phyloP scores from a whole-genome alignment of 2,113 vertebrate species.

The Galbula dea region DNA sequence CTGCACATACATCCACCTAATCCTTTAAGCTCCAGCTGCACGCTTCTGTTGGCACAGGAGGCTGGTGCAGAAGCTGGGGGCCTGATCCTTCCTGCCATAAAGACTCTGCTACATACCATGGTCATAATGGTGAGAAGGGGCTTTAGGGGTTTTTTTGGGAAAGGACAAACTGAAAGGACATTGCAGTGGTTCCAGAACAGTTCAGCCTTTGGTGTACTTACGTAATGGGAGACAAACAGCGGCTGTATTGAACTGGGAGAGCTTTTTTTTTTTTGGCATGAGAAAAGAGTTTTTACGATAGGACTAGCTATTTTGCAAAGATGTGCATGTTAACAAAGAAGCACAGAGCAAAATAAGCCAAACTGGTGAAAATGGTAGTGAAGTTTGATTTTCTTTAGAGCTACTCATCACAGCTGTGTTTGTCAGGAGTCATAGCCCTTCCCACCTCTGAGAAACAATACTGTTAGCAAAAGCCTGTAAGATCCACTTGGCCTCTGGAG shows the following conservation, averaged over 20 bases:
- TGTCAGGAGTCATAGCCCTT: not conserved
- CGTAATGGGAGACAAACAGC: not conserved
- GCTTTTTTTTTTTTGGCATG: not conserved
- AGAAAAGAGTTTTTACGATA: not conserved
- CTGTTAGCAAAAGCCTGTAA: not conserved
- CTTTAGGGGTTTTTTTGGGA: not conserved
- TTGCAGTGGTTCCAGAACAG: not conserved
- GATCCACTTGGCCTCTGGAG: not conserved
- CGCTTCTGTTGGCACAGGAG: not conserved
- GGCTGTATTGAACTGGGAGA: not conserved
- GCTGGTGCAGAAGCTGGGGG: not conserved
- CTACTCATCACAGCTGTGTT: not conserved
- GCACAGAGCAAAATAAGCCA: not conserved
- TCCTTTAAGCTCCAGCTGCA: slow-evolving; percentile 26
- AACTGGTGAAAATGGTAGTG: not conserved
- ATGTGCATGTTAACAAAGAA: not conserved
- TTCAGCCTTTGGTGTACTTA: not conserved
- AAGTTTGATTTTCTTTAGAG: not conserved
- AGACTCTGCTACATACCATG: not conserved
- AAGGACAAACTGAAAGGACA: not conserved
- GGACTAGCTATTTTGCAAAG: not conserved
- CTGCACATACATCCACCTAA: not conserved
- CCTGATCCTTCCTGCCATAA: not conserved
- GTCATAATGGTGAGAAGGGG: accelerated
- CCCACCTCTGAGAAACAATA: not conserved